phyloP scores from a whole-genome alignment of 2,797 vertebrate genomes.

The Melanotaenia parkinsoni region DNA sequence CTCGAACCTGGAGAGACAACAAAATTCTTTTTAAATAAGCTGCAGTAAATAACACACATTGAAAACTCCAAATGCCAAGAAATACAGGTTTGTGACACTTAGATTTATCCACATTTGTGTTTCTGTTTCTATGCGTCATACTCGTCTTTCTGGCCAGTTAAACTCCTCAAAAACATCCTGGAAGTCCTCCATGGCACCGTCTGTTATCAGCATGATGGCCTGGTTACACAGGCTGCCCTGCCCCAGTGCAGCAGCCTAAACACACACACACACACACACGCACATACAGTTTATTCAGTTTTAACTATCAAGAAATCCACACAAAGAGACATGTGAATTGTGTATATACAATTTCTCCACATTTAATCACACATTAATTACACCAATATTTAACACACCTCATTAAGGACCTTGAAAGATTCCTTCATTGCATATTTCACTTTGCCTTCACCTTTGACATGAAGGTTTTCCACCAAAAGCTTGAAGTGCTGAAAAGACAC shows the following conservation, averaged over 20 bases:
- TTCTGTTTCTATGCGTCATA: slow-evolving; percentile 55
- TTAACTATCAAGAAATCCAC: background rate
- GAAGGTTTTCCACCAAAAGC: slow-evolving; percentile 88
- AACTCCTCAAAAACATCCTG: slow-evolving; percentile 92
- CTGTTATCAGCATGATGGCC: slow-evolving; percentile 97
- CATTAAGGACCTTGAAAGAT: slow-evolving; percentile 92
- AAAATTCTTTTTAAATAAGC: background rate
- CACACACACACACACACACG: slow-evolving; percentile 24
- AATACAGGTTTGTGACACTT: background rate
- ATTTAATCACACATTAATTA: background rate
- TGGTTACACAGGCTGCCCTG: slow-evolving; percentile 96
- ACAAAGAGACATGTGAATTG: background rate
- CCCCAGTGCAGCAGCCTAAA: slow-evolving; percentile 86
- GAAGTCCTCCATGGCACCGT: slow-evolving; percentile 95
- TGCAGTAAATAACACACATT: background rate
- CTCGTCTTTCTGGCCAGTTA: slow-evolving; percentile 94
- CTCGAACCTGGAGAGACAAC: slow-evolving; percentile 86
- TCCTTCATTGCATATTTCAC: slow-evolving; percentile 92
- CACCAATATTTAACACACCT: slow-evolving; percentile 78
- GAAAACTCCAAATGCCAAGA: background rate
- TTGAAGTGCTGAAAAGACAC: slow-evolving; percentile 90
- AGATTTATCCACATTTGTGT: background rate
- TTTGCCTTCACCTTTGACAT: slow-evolving; percentile 93
- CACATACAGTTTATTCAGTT: background rate
- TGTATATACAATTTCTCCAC: background rate